Percentiles rank a stretch among this genome's conserved stretches.
Evolutionary conservation across 2,113 vertebrate genomes (phyloP).

Genomic region (Chascanopsetta lugubris): DNA sequence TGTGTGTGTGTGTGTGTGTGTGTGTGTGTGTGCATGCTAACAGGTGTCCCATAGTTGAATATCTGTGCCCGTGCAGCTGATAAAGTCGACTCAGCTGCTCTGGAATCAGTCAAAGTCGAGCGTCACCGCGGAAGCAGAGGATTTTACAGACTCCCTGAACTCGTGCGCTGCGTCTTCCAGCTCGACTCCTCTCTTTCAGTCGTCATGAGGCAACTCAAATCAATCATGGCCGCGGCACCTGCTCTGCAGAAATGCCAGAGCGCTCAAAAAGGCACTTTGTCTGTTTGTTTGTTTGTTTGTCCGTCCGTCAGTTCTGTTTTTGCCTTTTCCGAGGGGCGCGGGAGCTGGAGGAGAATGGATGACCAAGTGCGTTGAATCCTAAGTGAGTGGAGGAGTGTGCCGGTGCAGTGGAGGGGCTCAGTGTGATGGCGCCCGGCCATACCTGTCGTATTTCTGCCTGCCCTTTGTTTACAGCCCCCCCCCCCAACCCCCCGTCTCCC

Average conservation of each 20-base stretch:
- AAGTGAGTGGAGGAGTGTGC: constrained; percentile 57
- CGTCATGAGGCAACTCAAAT: constrained; percentile 55
- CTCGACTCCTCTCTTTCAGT: constrained; percentile 38
- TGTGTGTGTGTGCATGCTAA: constrained; percentile 11
- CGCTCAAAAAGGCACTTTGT: constrained; percentile 56
- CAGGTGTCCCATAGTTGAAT: constrained; percentile 45
- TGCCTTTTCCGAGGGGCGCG: constrained; percentile 38
- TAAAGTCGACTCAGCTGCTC: constrained; percentile 18
- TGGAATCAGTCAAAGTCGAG: constrained; percentile 42
- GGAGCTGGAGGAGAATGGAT: constrained; percentile 24
- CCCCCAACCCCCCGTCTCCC: not conserved
- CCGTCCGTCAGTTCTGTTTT: constrained; percentile 52
- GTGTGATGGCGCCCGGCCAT: constrained; percentile 40
- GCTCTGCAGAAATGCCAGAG: constrained; percentile 53
- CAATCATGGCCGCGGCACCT: constrained; percentile 61
- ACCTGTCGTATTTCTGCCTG: constrained; percentile 54
- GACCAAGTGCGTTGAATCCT: constrained; percentile 66
- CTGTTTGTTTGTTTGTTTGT: constrained; percentile 49
- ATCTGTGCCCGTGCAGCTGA: constrained; percentile 40
- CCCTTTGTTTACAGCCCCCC: constrained; percentile 23
- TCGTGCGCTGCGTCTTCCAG: constrained; percentile 19
- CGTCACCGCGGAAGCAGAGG: constrained; percentile 30
- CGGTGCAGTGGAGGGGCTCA: constrained; percentile 32
- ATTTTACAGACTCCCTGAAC: constrained; percentile 52
- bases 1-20: constrained; percentile 1